These are phyloP conservation scores for Halictus quadricinctus DNA, from an alignment of 2,888 invertebrate species.

Conservation along the genomic window DNA sequence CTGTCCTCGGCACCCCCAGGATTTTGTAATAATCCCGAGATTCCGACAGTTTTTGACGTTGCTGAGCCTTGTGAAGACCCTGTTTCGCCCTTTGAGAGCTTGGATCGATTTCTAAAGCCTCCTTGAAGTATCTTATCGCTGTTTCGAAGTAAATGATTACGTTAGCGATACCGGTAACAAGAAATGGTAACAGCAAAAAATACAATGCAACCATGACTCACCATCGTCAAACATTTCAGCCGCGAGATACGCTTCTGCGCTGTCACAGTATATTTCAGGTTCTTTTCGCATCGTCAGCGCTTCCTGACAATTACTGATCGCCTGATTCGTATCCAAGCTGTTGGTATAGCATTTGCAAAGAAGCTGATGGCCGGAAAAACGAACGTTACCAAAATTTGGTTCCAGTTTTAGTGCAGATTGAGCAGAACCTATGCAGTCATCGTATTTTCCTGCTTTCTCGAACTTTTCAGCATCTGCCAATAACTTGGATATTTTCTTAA, in stretches of 20 bases:
- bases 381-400: slow-evolving; percentile 87
- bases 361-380: slow-evolving; percentile 89
- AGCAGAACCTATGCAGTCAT: slow-evolving; percentile 88
- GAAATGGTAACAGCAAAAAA: background rate
- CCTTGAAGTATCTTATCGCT: slow-evolving; percentile 94
- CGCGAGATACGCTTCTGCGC: slow-evolving; percentile 94
- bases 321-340: slow-evolving; percentile 88
- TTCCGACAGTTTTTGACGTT: slow-evolving; percentile 95
- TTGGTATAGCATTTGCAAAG: slow-evolving; percentile 91
- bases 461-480: slow-evolving; percentile 86
- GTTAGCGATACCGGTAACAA: background rate
- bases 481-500: slow-evolving; percentile 95
- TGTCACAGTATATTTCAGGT: slow-evolving; percentile 92
- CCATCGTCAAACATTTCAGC: slow-evolving; percentile 96
- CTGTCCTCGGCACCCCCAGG: slow-evolving; percentile 93
- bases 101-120: slow-evolving; percentile 92
- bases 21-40: slow-evolving; percentile 99
- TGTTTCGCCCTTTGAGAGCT: slow-evolving; percentile 92
- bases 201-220: slow-evolving; percentile 71
- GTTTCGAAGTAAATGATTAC: slow-evolving; percentile 50
- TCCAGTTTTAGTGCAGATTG: slow-evolving; percentile 88
- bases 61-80: slow-evolving; percentile 93
- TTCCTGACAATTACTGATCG: slow-evolving; percentile 89
- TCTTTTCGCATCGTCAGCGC: slow-evolving; percentile 91
- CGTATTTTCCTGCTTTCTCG: slow-evolving; percentile 86